Evolutionary conservation across 2,113 vertebrate genomes (phyloP).

Genomic region (Aptenodytes patagonicus): DNA sequence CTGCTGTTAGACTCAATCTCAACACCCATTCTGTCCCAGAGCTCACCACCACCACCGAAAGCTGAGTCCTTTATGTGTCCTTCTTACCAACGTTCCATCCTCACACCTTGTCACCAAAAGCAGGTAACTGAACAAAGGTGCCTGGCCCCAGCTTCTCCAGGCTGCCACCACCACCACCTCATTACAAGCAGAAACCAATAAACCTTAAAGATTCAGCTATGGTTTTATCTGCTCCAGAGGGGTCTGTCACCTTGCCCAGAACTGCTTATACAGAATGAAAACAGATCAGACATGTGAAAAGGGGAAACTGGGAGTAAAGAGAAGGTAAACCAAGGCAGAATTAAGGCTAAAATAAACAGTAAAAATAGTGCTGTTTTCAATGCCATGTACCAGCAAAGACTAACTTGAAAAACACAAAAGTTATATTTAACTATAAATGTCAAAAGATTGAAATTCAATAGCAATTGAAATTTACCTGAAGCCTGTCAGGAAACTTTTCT

Average conservation of each 20-base stretch:
- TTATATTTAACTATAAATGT: neutral
- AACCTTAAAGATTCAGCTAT: neutral
- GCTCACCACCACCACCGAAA: neutral
- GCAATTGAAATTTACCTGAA: neutral
- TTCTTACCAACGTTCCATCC: neutral
- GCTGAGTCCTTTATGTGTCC: neutral
- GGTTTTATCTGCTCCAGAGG: neutral
- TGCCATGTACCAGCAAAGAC: neutral
- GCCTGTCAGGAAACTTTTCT: neutral
- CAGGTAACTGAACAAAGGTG: neutral
- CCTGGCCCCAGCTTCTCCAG: neutral
- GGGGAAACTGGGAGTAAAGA: neutral
- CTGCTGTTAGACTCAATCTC: neutral
- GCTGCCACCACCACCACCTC: neutral
- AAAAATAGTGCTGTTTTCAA: neutral
- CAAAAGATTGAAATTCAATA: neutral
- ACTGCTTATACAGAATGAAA: neutral
- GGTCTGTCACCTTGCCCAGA: neutral
- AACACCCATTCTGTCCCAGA: neutral
- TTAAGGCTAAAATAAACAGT: neutral
- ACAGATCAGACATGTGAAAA: neutral
- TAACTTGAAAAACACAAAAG: neutral
- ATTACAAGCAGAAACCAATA: neutral
- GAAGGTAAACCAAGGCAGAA: neutral
- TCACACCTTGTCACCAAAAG: neutral